Percentiles rank a stretch among this genome's conserved stretches.
Evolutionary conservation across 1,140 invertebrate genomes (phyloP).

Genomic region (Asbolus verrucosus): DNA sequence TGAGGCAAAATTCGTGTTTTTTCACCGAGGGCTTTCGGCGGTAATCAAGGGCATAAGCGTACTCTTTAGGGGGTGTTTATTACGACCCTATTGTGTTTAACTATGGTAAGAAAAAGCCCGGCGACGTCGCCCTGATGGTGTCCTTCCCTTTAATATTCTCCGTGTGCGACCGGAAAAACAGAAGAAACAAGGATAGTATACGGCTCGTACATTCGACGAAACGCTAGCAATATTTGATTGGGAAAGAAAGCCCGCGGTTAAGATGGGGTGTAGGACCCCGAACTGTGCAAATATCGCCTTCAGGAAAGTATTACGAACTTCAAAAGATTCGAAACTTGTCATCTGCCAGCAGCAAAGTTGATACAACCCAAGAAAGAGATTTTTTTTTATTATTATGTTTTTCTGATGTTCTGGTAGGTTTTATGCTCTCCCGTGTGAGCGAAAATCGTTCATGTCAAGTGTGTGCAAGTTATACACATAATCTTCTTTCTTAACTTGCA

Average conservation of each 20-base stretch:
- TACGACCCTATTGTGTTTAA: slow-evolving; percentile 30
- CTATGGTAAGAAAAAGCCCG: slow-evolving; percentile 5
- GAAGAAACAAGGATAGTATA: slow-evolving; percentile 2
- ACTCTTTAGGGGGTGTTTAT: slow-evolving; percentile 49
- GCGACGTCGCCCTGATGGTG: background rate
- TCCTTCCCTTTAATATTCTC: slow-evolving; percentile 25
- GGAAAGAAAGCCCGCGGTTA: slow-evolving; percentile 46
- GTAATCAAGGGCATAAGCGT: slow-evolving; percentile 51
- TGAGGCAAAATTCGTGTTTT: slow-evolving; percentile 53
- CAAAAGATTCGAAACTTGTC: slow-evolving; percentile 37
- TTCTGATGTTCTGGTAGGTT: slow-evolving; percentile 6
- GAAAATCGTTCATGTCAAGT: slow-evolving; percentile 35
- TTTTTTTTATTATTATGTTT: slow-evolving; percentile 31
- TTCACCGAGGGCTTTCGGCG: slow-evolving; percentile 40
- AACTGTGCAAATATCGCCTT: slow-evolving; percentile 41
- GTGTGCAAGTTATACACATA: slow-evolving; percentile 36
- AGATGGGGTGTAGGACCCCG: slow-evolving; percentile 32
- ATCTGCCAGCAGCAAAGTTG: slow-evolving; percentile 32
- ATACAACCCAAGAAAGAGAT: slow-evolving; percentile 29
- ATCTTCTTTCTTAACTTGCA: slow-evolving; percentile 40
- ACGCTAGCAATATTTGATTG: slow-evolving; percentile 49
- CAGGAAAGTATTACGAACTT: slow-evolving; percentile 38
- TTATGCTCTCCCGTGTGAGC: background rate
- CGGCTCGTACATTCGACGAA: slow-evolving; percentile 35
- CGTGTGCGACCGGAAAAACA: background rate